Base-by-base conservation (phyloP, 2,888 invertebrate species). In the Parasteatoda lunata region DNA sequence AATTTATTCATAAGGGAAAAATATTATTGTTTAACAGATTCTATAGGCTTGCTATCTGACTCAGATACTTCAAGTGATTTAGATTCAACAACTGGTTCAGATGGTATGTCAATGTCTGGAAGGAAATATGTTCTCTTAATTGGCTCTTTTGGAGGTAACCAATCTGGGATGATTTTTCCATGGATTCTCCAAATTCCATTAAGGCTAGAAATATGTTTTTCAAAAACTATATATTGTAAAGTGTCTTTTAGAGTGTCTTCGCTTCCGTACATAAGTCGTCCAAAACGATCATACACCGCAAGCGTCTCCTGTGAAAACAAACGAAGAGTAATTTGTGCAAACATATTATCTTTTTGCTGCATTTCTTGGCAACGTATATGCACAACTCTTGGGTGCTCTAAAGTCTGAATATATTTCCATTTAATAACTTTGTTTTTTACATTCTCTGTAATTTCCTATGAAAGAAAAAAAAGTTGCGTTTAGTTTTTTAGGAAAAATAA, bases 151-250 rank as follows among this genome's bases (percentile, higher is more conserved):
- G 87, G 93, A 0, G 96, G 95, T 90, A 95, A 92, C 98, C 98
- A 98, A 89, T 95, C 94, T 0, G 98, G 98, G 85, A 97, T 95
- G 84, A 98, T 97, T 93, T 99, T 99, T 79, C 94, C 96, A 91
- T 99, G 99, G 54, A 99, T 92, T 73, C 98, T 94, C 99, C 99
- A 99, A 0, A 91, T 91, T 0, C 98, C 98, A 91, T 99, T 98
- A 87, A 95, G 93, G 91, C 97, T 96, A 0, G 97, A 94, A 52
- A 99, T 93, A 91, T 98, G 98, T 91, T 97, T 98, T 92, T 99
- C 99, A 92, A 98, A 98, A 0, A 99, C 98, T 0, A 99, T 95
- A 92, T 99, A 99, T 91, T 99, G 99, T 7, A 99, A 92, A 0
- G 98, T 97, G 92, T 98, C 98, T 92, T 98, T 98, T 0, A 95